Percentiles rank a stretch among this genome's conserved stretches.
Conservation (phyloP, 2,113 vertebrate genomes). For the Pollachius pollachius region DNA sequence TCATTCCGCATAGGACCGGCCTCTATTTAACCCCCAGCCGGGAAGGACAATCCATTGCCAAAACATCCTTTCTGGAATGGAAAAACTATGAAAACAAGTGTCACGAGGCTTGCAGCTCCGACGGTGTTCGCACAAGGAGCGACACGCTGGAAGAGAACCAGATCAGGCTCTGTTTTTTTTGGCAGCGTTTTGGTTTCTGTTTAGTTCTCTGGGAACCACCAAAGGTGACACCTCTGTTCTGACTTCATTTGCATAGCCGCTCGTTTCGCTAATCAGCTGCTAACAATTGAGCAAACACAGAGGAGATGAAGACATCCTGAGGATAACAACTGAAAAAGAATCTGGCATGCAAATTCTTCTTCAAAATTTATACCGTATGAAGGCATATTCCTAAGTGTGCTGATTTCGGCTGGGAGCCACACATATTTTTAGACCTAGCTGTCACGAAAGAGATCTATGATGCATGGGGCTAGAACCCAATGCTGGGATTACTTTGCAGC, state of each 20-base stretch:
- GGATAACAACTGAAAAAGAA: conserved; percentile 27
- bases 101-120: neutral
- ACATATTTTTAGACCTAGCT: too few species aligned
- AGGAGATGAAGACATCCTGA: conserved; percentile 32
- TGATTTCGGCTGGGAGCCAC: too few species aligned
- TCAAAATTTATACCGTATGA: too few species aligned
- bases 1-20: neutral
- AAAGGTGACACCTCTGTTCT: conserved; percentile 36
- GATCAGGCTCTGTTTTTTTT: conserved; percentile 32
- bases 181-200: conserved; percentile 21
- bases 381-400: too few species aligned
- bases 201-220: conserved; percentile 26
- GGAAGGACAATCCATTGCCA: conserved; percentile 1
- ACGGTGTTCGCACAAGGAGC: too few species aligned
- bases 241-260: conserved; percentile 38
- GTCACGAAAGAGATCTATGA: too few species aligned
- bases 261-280: conserved; percentile 56
- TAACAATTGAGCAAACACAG: conserved; percentile 29
- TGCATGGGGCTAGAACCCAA: too few species aligned
- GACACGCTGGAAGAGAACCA: conserved; percentile 20
- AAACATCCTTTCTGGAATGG: conserved; percentile 6
- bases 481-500: too few species aligned
- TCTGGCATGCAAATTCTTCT: conserved; percentile 23
- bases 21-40: neutral
- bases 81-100: conserved; percentile 12